Base-by-base conservation (phyloP, 2,113 vertebrate species). In the Sterna hirundo region DNA sequence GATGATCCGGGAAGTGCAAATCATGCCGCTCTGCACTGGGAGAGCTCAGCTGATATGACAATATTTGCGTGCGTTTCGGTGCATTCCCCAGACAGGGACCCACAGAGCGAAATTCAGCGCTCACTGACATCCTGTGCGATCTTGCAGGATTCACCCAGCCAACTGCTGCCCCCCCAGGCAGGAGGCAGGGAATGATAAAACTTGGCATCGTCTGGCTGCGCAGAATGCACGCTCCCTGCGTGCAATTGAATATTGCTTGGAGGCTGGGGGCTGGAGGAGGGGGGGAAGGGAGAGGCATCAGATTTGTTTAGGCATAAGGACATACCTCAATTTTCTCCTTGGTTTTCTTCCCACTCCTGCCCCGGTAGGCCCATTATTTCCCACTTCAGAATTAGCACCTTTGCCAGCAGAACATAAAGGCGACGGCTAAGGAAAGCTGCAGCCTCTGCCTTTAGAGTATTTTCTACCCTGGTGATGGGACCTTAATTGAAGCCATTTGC, bases 351-450 rank as follows among this genome's bases (percentile, higher is more conserved):
- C 65, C 69, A 51, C 30, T 77, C 42, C 19, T 88, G 52, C 58
- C 52, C 70, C 18, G 1, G 47, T 85, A 83, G 85, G 66, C 38
- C 83, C 66, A 90, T 93, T 94, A 94, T 88, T 88, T 93, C 83
- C 66, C 71, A 86, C 34, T 95, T 88, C 79, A 90, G 93, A 86
- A 83, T 65, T 40, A 85, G 66, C 75, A 71, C 17, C 4, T 93
- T 79, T 93, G 87, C 84, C 92, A 97, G 66, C 49, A 95, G 87
- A 94, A 88, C 62, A n/a, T 54, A 88, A 83, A 95, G 77, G 34
- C 12, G 3, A 77, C 11, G 3, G 82, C 82, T 90, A 68, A 77
- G 92, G 70, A 94, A 94, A 89, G 74, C 90, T 96, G 74, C 77
- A 93, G 71, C 70, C 78, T 94, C 82, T 83, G 51, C 52, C 70